These are phyloP conservation scores for Dolomedes plantarius DNA, from an alignment of 2,888 invertebrate genomes.

Conservation along the genomic window DNA sequence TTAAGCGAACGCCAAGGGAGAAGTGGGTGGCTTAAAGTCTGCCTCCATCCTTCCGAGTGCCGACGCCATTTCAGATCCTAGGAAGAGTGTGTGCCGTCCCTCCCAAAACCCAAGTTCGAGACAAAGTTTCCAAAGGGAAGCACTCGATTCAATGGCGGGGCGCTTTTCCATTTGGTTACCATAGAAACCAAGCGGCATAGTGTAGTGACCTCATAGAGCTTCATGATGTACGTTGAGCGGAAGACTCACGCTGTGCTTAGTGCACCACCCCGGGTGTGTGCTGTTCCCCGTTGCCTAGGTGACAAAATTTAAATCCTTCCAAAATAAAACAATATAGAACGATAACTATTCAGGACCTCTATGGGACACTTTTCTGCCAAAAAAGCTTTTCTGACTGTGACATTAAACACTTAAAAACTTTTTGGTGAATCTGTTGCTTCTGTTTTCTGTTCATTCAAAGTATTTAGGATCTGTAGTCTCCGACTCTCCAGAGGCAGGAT, in stretches of 20 bases:
- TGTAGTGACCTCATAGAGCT: constrained; percentile 66
- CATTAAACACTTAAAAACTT: too few species aligned
- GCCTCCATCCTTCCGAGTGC: too few species aligned
- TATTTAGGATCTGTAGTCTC: too few species aligned
- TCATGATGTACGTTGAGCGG: constrained; percentile 47
- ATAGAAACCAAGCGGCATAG: constrained; percentile 50
- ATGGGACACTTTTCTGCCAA: too few species aligned
- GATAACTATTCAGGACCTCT: too few species aligned
- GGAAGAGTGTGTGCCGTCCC: not conserved
- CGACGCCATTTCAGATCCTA: too few species aligned
- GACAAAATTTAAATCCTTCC: constrained; percentile 48
- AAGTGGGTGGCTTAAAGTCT: too few species aligned
- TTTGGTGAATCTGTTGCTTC: too few species aligned
- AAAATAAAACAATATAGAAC: constrained; percentile 46
- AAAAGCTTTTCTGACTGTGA: too few species aligned
- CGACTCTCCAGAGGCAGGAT: too few species aligned
- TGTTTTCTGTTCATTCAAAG: too few species aligned
- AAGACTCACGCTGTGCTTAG: constrained; percentile 49
- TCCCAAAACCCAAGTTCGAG: not conserved
- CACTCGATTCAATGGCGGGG: not conserved
- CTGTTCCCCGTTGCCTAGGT: constrained; percentile 43
- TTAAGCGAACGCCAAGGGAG: too few species aligned
- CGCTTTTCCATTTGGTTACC: constrained; percentile 30
- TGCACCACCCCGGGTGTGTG: constrained; percentile 48
- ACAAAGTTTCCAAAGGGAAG: not conserved